Conservation (phyloP, 2,797 vertebrate genomes). For the Thamnophis elegans region DNA sequence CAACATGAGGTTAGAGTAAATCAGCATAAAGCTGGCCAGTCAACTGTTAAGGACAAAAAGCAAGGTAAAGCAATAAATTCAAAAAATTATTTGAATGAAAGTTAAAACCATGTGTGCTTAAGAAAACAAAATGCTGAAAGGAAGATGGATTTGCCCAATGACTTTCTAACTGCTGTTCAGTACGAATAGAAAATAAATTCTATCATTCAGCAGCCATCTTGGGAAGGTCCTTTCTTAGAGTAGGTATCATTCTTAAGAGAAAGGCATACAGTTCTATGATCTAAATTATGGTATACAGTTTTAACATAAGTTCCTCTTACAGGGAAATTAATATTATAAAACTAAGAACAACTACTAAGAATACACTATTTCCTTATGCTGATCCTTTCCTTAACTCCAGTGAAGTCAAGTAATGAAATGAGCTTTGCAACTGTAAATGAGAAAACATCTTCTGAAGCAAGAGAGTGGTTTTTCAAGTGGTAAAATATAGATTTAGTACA, state of each 20-base stretch:
- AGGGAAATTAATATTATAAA: not conserved
- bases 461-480: not conserved
- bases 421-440: not conserved
- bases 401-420: not conserved
- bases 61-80: not conserved
- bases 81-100: not conserved
- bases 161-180: not conserved
- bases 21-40: not conserved
- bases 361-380: not conserved
- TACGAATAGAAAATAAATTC: not conserved
- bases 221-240: not conserved
- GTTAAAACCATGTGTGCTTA: not conserved
- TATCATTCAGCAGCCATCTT: not conserved
- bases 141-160: not conserved
- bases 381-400: not conserved
- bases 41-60: not conserved
- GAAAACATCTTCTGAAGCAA: constrained; percentile 19
- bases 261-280: not conserved
- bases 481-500: not conserved
- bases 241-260: not conserved
- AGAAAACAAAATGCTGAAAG: not conserved
- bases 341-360: not conserved
- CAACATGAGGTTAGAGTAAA: not conserved
- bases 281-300: not conserved
- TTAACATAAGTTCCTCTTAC: not conserved